phyloP scores from a whole-genome alignment of 2,113 vertebrate genomes.

The Rousettus leschenaultii region DNA sequence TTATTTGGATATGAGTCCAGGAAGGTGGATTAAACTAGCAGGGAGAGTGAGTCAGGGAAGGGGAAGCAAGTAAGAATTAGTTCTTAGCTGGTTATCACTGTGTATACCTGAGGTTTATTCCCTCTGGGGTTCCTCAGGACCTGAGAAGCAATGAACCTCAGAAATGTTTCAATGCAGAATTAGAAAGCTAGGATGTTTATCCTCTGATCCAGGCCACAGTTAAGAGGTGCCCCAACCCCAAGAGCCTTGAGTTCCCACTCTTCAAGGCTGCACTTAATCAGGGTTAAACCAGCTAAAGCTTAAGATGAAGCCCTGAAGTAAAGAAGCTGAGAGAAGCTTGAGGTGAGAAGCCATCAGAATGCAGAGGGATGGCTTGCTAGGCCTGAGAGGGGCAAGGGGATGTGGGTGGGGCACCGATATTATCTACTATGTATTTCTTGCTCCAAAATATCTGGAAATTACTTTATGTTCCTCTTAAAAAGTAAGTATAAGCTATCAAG shows the following conservation, averaged over 20 bases:
- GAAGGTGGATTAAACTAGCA: not conserved
- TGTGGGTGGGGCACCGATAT: accelerated
- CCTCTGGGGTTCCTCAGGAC: not conserved
- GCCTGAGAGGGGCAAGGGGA: not conserved
- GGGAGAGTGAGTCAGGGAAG: not conserved
- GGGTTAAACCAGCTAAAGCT: not conserved
- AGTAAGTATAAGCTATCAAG: not conserved
- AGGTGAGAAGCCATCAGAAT: not conserved
- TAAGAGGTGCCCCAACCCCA: not conserved
- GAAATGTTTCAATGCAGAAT: not conserved
- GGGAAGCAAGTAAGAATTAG: not conserved
- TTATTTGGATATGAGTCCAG: not conserved
- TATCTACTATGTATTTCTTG: not conserved
- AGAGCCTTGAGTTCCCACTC: not conserved
- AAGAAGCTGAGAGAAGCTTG: not conserved
- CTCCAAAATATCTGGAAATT: conserved; percentile 55
- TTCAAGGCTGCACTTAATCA: not conserved
- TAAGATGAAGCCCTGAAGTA: not conserved
- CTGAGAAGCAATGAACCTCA: not conserved
- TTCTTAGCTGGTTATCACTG: not conserved
- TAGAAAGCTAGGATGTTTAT: not conserved
- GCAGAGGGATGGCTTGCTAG: not conserved
- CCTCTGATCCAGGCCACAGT: not conserved
- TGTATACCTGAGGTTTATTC: not conserved
- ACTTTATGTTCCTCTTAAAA: not conserved